A percentile compares a stretch with the other conserved stretches of the same genome.
phyloP scores from a whole-genome alignment of 2,888 invertebrate genomes.

The Pyrrhosoma nymphula region DNA sequence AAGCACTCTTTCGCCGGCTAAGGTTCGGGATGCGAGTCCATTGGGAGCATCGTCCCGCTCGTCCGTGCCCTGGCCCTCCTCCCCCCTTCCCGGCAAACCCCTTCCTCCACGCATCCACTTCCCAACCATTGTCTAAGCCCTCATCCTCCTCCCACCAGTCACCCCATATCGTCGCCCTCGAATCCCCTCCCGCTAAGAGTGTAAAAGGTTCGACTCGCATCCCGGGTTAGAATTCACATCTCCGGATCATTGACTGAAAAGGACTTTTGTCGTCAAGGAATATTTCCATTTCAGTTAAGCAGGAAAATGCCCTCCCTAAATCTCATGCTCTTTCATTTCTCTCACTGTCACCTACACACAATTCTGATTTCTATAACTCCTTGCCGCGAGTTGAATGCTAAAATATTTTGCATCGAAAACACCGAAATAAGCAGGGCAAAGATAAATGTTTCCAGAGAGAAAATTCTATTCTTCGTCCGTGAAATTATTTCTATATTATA shows the following conservation, averaged over 20 bases:
- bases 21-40: slow-evolving; percentile 49
- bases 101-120: background rate
- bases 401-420: too few species aligned
- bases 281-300: background rate
- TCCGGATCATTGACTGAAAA: slow-evolving; percentile 7
- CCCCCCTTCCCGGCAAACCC: background rate
- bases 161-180: background rate
- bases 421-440: too few species aligned
- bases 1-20: slow-evolving; percentile 40
- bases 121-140: background rate
- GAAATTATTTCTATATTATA: background rate
- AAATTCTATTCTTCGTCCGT: too few species aligned
- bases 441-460: too few species aligned
- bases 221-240: background rate
- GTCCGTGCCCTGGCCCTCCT: background rate
- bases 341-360: background rate
- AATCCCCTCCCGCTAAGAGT: slow-evolving; percentile 2
- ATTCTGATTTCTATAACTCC: background rate
- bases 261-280: background rate
- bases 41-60: slow-evolving; percentile 29
- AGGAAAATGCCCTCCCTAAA: background rate
- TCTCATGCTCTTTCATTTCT: background rate
- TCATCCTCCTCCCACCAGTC: background rate
- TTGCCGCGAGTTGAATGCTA: too few species aligned
- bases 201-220: slow-evolving; percentile 36